Base-by-base conservation (phyloP, 2,888 invertebrate species). In the Nomada fucata region DNA sequence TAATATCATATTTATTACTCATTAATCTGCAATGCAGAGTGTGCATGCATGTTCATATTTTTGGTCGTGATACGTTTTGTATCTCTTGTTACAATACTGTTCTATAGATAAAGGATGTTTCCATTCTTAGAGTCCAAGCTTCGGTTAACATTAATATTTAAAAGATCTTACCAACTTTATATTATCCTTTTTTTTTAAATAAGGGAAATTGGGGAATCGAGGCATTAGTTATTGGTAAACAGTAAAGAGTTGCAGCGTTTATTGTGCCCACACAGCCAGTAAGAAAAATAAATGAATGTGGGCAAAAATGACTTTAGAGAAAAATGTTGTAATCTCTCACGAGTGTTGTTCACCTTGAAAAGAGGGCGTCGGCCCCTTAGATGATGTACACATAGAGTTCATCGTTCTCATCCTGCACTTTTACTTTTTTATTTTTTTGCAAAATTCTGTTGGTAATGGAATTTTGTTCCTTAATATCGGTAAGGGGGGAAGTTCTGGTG, bases 261-360 rank as follows among this genome's bases (percentile, higher is more conserved):
- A 52, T 42, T 52, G 20, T 50, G 60, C 36, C 4, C 36, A 26
- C 11, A n/a, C n/a, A 5, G 53, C 61, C 68, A 53, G 68, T 71
- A 65, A 80, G 59, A 55, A 64, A 29, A 72, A 72, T 57, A 74
- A 76, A 68, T 60, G 42, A 59, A 29, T 13, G 53, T 7, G 52
- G 50, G 67, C 70, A 75, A 80, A 88, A 83, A 84, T 79, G 77
- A 76, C 74, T 82, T 47, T 67, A 67, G 73, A 81, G 81, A 89
- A 91, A 92, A 91, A 90, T 90, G 85, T 84, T 85, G 85, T 89
- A 90, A 90, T 91, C 86, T 89, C 85, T 87, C 78, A 74, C 64
- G 85, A 86, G 88, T 91, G 91, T 89, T 79, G 92, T 86, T 92
- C 87, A 88, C 92, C 92, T 93, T 92, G 92, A 90, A 83, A 89